These are phyloP conservation scores for Odontamblyopus rebecca DNA, from an alignment of 2,797 vertebrate genomes.

Conservation along the genomic window DNA sequence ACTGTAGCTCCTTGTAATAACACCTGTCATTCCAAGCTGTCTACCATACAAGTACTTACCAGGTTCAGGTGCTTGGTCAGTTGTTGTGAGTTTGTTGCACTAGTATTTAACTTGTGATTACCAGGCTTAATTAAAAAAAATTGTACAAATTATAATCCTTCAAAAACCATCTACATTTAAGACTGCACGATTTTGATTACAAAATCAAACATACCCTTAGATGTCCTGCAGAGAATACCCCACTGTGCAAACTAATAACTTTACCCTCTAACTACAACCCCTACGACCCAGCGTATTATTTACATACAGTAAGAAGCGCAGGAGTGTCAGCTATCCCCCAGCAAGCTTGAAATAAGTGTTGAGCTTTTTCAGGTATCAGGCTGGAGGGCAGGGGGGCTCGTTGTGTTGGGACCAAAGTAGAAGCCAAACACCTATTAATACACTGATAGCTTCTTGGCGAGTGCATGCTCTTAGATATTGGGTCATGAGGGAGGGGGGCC, in stretches of 20 bases:
- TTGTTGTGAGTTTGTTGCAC: background rate
- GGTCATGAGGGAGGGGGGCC: slow-evolving; percentile 17
- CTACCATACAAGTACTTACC: too few species aligned
- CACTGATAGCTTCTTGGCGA: slow-evolving; percentile 66
- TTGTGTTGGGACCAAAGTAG: slow-evolving; percentile 59
- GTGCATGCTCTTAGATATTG: slow-evolving; percentile 63
- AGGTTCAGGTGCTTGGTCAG: too few species aligned
- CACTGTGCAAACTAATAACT: slow-evolving; percentile 8
- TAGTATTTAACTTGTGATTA: background rate
- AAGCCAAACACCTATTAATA: slow-evolving; percentile 76
- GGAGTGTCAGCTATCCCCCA: slow-evolving; percentile 31
- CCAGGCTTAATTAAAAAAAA: background rate
- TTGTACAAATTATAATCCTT: background rate
- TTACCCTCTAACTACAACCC: slow-evolving; percentile 12
- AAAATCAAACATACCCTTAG: background rate
- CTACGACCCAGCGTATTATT: slow-evolving; percentile 30
- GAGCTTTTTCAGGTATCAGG: slow-evolving; percentile 28
- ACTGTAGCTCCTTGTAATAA: too few species aligned
- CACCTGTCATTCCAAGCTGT: too few species aligned
- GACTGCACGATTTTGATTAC: background rate
- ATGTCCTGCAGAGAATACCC: background rate
- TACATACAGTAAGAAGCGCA: slow-evolving; percentile 39
- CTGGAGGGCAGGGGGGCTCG: background rate
- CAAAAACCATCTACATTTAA: background rate
- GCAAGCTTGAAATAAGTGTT: slow-evolving; percentile 52